Conservation (phyloP, 2,888 invertebrate genomes). For the Abrostola tripartita region DNA sequence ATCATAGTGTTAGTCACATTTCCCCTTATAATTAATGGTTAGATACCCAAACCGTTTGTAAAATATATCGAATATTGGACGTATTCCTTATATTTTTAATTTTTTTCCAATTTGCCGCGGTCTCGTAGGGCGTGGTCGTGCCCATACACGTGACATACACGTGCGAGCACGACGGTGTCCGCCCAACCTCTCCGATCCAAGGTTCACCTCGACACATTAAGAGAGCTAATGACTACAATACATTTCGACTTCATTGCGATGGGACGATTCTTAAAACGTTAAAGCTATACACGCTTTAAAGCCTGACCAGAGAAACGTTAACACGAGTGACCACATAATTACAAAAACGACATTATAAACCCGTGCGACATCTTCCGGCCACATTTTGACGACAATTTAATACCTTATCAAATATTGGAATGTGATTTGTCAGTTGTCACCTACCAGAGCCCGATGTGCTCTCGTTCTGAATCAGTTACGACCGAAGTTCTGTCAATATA, state of each 20-base stretch:
- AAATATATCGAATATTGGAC: constrained; percentile 74
- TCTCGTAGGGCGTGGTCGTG: constrained; percentile 18
- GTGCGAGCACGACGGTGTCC: constrained; percentile 12
- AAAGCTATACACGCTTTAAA: constrained; percentile 74
- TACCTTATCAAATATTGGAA: constrained; percentile 60
- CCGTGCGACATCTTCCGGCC: constrained; percentile 55
- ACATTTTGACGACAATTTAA: constrained; percentile 51
- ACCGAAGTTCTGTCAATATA: constrained; percentile 4
- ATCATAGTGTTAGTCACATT: constrained; percentile 78
- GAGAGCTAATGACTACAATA: constrained; percentile 81
- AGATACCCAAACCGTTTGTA: constrained; percentile 83
- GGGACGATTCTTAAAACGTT: constrained; percentile 80
- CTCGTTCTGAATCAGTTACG: constrained; percentile 21
- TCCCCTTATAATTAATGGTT: constrained; percentile 83
- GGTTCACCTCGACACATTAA: constrained; percentile 56
- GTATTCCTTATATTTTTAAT: constrained; percentile 56
- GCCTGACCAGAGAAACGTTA: constrained; percentile 53
- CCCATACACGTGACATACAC: constrained; percentile 40
- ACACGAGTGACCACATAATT: constrained; percentile 51
- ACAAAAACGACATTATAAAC: constrained; percentile 36
- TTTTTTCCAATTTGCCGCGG: constrained; percentile 40
- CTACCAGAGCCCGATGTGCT: constrained; percentile 28
- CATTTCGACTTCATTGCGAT: constrained; percentile 78
- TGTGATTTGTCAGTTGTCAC: constrained; percentile 38
- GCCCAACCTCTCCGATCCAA: constrained; percentile 42